Conservation (phyloP, 2,888 invertebrate species). For the Eudasyphora cyanicolor region DNA sequence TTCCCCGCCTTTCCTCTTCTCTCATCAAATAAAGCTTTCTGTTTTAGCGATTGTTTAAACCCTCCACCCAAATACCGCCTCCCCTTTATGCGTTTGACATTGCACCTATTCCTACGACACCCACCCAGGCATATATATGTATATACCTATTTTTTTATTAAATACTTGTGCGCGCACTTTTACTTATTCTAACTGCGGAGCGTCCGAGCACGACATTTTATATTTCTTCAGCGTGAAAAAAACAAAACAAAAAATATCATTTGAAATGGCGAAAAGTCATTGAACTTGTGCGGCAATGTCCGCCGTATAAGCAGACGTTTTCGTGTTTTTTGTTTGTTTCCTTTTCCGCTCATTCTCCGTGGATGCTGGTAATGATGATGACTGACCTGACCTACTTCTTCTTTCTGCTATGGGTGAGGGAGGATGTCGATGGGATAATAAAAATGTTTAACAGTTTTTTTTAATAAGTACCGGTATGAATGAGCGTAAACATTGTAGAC, state of each 20-base stretch:
- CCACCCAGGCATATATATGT: background rate
- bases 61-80: background rate
- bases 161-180: background rate
- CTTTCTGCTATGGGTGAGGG: background rate
- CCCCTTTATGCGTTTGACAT: conserved; percentile 6
- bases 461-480: conserved; percentile 9
- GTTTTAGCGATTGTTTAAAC: conserved; percentile 11
- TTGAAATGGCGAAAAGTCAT: background rate
- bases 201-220: background rate
- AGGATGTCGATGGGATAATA: background rate
- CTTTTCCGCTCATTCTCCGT: conserved; percentile 1
- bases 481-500: conserved; percentile 9
- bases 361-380: conserved; percentile 3
- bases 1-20: background rate
- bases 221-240: conserved; percentile 3
- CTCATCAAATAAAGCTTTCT: background rate
- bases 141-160: background rate
- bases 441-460: background rate
- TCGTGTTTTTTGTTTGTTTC: background rate
- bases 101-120: background rate
- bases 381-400: conserved; percentile 25
- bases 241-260: background rate
- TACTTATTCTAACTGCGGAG: background rate
- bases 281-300: conserved; percentile 28
- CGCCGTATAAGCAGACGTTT: conserved; percentile 30